These are phyloP conservation scores for Channa argus DNA, from an alignment of 2,113 vertebrate species.

Conservation along the genomic window DNA sequence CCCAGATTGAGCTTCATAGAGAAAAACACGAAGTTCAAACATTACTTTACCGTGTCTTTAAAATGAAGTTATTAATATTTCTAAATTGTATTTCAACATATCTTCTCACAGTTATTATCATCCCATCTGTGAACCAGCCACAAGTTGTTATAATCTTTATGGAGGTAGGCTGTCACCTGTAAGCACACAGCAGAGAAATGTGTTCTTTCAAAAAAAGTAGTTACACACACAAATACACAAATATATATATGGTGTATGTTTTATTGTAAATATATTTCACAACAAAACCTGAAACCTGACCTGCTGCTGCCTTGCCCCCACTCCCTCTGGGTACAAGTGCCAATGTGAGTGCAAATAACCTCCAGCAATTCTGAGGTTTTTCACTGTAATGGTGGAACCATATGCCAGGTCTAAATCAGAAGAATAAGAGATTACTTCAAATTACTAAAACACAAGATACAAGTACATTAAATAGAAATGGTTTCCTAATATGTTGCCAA, in stretches of 20 bases:
- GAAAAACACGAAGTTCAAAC: not conserved
- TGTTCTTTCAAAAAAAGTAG: not conserved
- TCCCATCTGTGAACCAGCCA: constrained; percentile 93
- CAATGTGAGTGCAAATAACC: constrained; percentile 98
- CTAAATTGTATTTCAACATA: not conserved
- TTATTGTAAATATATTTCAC: not conserved
- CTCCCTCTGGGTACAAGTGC: constrained; percentile 96
- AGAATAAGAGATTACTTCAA: not conserved
- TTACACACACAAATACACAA: no score
- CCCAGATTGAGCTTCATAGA: constrained; percentile 77
- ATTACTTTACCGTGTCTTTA: not conserved
- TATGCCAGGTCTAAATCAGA: constrained; percentile 90
- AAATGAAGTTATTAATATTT: not conserved
- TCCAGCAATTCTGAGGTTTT: constrained; percentile 94
- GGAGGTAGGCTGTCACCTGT: constrained; percentile 95
- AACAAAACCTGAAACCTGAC: constrained; percentile 66
- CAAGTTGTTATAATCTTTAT: constrained; percentile 97
- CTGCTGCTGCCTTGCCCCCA: constrained; percentile 94
- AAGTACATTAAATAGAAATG: not conserved
- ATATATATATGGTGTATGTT: not conserved
- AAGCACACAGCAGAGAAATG: constrained; percentile 12
- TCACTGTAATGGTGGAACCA: constrained; percentile 92
- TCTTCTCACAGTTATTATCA: constrained; percentile 84
- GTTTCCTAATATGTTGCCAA: no score
- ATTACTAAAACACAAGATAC: constrained; percentile 7